Evolutionary conservation across 2,797 vertebrate species (phyloP).

Genomic region (Apogon hyalosoma): DNA sequence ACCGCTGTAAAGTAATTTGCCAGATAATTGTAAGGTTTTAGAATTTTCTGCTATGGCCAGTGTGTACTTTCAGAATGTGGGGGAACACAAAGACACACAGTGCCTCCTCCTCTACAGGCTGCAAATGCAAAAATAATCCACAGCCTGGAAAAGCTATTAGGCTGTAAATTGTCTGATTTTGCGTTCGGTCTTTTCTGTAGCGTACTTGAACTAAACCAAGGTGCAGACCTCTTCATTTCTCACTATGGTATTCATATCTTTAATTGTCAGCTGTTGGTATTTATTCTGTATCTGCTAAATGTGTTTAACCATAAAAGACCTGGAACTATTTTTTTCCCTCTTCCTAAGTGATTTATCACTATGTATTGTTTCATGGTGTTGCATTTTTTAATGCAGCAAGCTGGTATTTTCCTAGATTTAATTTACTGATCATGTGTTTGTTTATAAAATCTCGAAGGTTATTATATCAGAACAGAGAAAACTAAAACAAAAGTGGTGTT

Average conservation of each 20-base stretch:
- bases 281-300: slow-evolving; percentile 35
- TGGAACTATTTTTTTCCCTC: too few relatives aligned
- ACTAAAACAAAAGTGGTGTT: too few relatives aligned
- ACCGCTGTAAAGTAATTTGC: slow-evolving; percentile 28
- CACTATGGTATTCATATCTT: slow-evolving; percentile 37
- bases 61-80: slow-evolving; percentile 16
- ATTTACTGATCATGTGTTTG: too few relatives aligned
- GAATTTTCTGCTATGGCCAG: slow-evolving; percentile 1
- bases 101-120: slow-evolving; percentile 43
- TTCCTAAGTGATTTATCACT: too few relatives aligned
- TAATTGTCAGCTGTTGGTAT: slow-evolving; percentile 31
- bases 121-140: slow-evolving; percentile 73
- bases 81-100: slow-evolving; percentile 39
- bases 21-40: slow-evolving; percentile 22
- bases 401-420: too few relatives aligned
- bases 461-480: too few relatives aligned
- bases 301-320: too few relatives aligned
- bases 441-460: too few relatives aligned
- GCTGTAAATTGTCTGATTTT: slow-evolving; percentile 74
- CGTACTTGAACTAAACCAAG: slow-evolving; percentile 66
- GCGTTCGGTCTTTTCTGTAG: slow-evolving; percentile 66
- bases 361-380: too few relatives aligned
- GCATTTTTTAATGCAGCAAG: too few relatives aligned
- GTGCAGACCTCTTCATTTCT: slow-evolving; percentile 45
- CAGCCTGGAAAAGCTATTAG: slow-evolving; percentile 80